phyloP scores from a whole-genome alignment of 1,140 invertebrate species.

The Drosophila burlai region DNA sequence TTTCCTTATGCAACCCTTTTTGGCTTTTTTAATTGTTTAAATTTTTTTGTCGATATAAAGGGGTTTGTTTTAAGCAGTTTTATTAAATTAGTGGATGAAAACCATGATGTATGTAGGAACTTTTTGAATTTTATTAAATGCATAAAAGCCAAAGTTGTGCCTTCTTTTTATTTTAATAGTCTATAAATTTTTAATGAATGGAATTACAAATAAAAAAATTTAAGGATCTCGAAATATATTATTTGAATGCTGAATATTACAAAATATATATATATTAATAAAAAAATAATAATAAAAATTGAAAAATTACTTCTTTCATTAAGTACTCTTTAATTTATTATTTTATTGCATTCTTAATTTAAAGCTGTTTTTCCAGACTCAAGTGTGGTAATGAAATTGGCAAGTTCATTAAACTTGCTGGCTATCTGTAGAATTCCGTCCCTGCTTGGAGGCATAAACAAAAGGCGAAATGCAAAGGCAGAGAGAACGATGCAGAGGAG shows the following conservation, averaged over 20 bases:
- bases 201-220: too few relatives aligned
- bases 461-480: conserved; percentile 27
- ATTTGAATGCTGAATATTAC: neutral
- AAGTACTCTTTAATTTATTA: neutral
- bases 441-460: conserved; percentile 65
- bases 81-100: neutral
- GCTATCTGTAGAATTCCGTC: conserved; percentile 54
- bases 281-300: neutral
- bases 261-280: neutral
- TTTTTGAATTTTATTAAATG: neutral
- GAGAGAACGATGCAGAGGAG: neutral
- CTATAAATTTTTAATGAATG: neutral
- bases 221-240: too few relatives aligned
- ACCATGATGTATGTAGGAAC: too few relatives aligned
- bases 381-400: conserved; percentile 61
- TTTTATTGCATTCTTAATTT: neutral
- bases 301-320: too few relatives aligned
- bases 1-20: neutral
- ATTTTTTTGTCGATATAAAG: neutral
- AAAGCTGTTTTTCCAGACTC: conserved; percentile 16
- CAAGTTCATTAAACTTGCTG: conserved; percentile 72
- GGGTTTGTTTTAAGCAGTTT: neutral
- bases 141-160: too few relatives aligned
- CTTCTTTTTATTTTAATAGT: too few relatives aligned
- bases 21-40: too few relatives aligned